Base-by-base conservation (phyloP, 2,113 vertebrate species). In the Myrmecophaga tridactyla region DNA sequence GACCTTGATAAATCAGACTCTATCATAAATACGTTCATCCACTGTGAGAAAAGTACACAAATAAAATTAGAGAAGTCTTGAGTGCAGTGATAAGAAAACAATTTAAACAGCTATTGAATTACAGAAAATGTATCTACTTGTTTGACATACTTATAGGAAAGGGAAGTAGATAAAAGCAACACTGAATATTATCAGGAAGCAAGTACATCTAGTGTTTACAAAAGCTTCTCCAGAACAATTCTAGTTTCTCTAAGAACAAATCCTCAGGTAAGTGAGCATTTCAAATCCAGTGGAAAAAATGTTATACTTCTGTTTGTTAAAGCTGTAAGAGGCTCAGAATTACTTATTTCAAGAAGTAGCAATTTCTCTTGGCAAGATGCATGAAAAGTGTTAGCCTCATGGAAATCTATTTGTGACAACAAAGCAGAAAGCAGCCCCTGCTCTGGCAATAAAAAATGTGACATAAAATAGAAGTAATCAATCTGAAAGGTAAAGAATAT, bases 351-450 rank as follows among this genome's bases (percentile, higher is more conserved):
- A 82, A 94, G 83, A 96, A 94, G 94, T 65, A 96, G 94, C 96
- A 97, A 97, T 97, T 97, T 97, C 95, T 96, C 91, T 92, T 97
- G 88, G 96, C 96, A 97, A 96, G 96, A 95, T 91, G 92, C 96
- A 97, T 97, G 96, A 88, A 81, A 94, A 97, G 89, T 95, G 94
- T 96, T 70, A 96, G 82, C 96, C 95, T 95, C 88, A 21, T 96
- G 96, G 96, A 96, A 97, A 96, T 95, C 92, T 95, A 95, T 96
- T 96, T 97, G 95, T 96, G 96, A 97, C 96, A 96, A 96, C 70
- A 89, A 77, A 97, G 91, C 93, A 96, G 95, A 96, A 96, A 96
- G 89, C 94, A n/a, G 94, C 58, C 88, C 81, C 88, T 95, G 89
- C 60, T 91, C 89, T 69, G 87, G 95, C 92, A 92, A 86, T 94